Conservation (phyloP, 2,797 vertebrate genomes). For the Sphenopsis melanotis region DNA sequence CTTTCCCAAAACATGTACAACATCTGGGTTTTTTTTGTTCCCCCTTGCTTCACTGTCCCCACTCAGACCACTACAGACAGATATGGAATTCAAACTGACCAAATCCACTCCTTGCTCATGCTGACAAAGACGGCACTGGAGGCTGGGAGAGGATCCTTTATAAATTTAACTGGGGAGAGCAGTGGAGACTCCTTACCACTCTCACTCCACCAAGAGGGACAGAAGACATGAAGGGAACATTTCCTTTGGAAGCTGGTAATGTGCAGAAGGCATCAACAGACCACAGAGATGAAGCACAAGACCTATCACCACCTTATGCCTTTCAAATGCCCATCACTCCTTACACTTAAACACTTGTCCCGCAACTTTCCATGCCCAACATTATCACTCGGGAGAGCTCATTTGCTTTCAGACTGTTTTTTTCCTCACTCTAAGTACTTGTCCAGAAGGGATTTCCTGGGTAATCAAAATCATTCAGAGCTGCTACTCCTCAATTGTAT, state of each 20-base stretch:
- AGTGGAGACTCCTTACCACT: not conserved
- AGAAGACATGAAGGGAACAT: not conserved
- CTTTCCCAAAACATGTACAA: not conserved
- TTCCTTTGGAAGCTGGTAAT: not conserved
- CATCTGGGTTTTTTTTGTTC: accelerated
- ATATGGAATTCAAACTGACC: not conserved
- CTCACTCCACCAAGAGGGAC: not conserved
- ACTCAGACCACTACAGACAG: not conserved
- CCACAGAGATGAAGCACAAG: not conserved
- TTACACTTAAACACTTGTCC: not conserved
- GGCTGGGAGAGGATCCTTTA: not conserved
- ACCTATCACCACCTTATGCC: not conserved
- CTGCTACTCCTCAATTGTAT: not conserved
- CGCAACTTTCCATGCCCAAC: not conserved
- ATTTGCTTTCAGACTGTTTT: not conserved
- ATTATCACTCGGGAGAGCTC: not conserved
- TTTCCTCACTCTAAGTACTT: not conserved
- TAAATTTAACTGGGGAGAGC: not conserved
- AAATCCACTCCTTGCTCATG: not conserved
- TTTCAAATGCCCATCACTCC: not conserved
- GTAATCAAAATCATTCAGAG: not conserved
- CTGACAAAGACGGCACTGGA: not conserved
- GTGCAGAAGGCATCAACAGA: not conserved
- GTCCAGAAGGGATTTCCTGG: not conserved
- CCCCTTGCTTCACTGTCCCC: not conserved